Base-by-base conservation (phyloP, 2,113 vertebrate genomes). In the human region DNA sequence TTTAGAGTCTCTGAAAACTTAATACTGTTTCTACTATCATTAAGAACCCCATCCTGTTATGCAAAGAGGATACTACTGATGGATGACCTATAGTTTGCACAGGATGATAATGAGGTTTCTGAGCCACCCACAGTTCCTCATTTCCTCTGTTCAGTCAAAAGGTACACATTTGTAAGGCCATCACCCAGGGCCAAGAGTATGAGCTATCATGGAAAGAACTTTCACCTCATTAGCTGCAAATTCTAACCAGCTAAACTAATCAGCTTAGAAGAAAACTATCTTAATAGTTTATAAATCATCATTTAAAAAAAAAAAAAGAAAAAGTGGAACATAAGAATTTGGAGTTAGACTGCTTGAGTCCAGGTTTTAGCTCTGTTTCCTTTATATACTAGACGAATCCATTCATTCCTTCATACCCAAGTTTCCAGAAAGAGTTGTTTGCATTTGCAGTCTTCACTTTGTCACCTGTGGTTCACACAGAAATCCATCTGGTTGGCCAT, bases 61-160 rank as follows among this genome's bases (percentile, higher is more conserved):
- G 55, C 38, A 92, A 76, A 90, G 23, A 82, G 16, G 7, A 13
- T 57, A 14, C 55, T 43, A 87, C 43, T 85, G 64, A 52, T 81
- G n/a, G 89, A 38, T 85, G 82, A 88, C 72, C 50, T 94, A 1
- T 20, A 30, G 64, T 45, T 93, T 79, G 16, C 59, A 57, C 6
- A 66, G 40, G 45, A 82, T 50, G 40, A 48, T 96, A 81, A 92
- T 72, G 66, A 96, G 86, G 43, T 80, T 82, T 82, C 72, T 81
- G 64, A 90, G 43, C 27, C 23, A 52, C 30, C 7, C 20, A 93
- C 8, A 32, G 10, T 11, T 91, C 55, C 16, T 66, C 38, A 43
- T 70, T 97, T 95, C 23, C 83, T 68, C 50, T 38, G 1, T 52
- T 76, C 76, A 57, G 43, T 73, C 50, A 61, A 70, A 94, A 93